Evolutionary conservation across 2,888 invertebrate genomes (phyloP).

Genomic region (Nasonia oneida): DNA sequence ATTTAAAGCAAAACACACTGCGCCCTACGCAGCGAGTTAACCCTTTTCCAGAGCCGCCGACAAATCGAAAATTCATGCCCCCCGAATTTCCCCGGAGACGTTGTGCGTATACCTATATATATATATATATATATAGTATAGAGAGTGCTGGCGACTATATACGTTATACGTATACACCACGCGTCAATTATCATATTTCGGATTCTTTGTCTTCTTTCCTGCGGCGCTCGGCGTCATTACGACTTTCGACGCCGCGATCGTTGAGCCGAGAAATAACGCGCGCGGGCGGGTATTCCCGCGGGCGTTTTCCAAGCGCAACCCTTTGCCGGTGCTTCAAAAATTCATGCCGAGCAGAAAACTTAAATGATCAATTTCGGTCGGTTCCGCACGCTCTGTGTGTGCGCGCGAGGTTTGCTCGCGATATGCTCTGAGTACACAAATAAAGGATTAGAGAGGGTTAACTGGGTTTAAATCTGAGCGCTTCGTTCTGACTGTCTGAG

Average conservation of each 20-base stretch:
- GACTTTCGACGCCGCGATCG: not conserved
- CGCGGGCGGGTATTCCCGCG: not conserved
- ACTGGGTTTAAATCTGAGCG: not conserved
- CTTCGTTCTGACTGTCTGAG: no score
- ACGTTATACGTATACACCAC: not conserved
- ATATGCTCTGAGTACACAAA: not conserved
- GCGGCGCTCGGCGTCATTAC: not conserved
- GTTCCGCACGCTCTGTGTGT: not conserved
- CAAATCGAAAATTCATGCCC: conserved; percentile 39
- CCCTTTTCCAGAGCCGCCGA: conserved; percentile 32
- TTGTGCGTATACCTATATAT: not conserved
- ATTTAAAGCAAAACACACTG: conserved; percentile 12
- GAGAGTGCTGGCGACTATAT: no score
- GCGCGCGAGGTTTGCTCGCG: not conserved
- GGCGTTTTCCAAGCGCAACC: conserved; percentile 5
- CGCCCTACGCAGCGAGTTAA: not conserved
- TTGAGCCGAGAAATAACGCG: not conserved
- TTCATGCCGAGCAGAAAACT: conserved; percentile 31
- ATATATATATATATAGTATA: no score
- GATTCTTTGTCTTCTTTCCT: conserved; percentile 1
- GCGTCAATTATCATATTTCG: conserved; percentile 3
- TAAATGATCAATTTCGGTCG: conserved; percentile 36
- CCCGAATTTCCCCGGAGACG: conserved; percentile 40
- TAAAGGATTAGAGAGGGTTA: not conserved
- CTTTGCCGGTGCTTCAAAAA: conserved; percentile 8